Evolutionary conservation across 2,888 invertebrate species (phyloP).

Genomic region (Physocephala rufipes): DNA sequence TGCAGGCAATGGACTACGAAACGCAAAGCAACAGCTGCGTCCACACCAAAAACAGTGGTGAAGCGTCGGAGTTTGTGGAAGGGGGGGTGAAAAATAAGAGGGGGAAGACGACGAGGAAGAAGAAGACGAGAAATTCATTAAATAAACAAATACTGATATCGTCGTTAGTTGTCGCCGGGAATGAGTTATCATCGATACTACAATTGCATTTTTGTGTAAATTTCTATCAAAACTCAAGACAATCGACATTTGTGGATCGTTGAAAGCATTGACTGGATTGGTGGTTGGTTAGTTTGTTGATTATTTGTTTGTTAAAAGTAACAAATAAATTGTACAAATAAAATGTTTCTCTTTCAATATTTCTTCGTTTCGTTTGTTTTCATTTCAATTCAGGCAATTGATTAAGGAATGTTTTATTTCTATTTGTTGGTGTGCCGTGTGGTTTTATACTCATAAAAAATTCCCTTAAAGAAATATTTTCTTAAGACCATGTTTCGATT

Average conservation of each 20-base stretch:
- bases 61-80: neutral
- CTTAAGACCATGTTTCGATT: too few species aligned
- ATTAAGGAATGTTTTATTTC: neutral
- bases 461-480: too few species aligned
- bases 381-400: too few species aligned
- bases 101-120: neutral
- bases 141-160: neutral
- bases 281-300: too few species aligned
- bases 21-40: too few species aligned
- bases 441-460: too few species aligned
- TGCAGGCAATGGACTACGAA: neutral
- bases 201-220: conserved; percentile 28
- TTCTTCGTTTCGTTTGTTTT: neutral
- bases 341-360: conserved; percentile 12
- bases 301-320: conserved; percentile 7
- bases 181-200: conserved; percentile 15
- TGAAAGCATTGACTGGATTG: too few species aligned
- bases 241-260: neutral
- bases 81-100: neutral
- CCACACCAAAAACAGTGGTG: neutral
- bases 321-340: conserved; percentile 21
- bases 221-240: conserved; percentile 19
- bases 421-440: neutral
- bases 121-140: neutral
- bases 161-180: neutral